Conservation (phyloP, 1,140 invertebrate genomes). For the Akabosia matsudoensis region DNA sequence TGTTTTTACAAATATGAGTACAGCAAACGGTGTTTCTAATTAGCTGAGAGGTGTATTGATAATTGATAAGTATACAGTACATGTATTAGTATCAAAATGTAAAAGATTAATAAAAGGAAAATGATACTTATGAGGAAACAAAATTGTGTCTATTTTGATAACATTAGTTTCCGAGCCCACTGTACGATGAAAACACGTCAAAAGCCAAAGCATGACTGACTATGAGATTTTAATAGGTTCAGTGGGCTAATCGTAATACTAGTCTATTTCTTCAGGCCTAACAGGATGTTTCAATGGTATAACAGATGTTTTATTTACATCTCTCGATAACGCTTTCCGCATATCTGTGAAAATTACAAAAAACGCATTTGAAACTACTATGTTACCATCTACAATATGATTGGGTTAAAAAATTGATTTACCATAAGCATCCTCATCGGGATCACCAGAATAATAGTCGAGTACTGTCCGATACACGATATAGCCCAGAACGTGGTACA, state of each 20-base stretch:
- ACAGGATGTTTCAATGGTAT: slow-evolving; percentile 91
- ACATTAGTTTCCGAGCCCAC: too few relatives aligned
- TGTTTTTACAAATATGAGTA: too few relatives aligned
- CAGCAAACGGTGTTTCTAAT: too few relatives aligned
- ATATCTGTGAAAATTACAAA: slow-evolving; percentile 78
- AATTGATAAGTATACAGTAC: too few relatives aligned
- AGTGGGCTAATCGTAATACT: slow-evolving; percentile 44
- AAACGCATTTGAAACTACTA: neutral
- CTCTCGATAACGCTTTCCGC: slow-evolving; percentile 92
- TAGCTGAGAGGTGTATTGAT: too few relatives aligned
- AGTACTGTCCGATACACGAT: slow-evolving; percentile 92
- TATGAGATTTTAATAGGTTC: too few relatives aligned
- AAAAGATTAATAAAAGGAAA: too few relatives aligned
- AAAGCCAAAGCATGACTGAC: too few relatives aligned
- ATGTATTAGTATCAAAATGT: too few relatives aligned
- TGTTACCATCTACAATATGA: slow-evolving; percentile 28
- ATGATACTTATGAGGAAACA: too few relatives aligned
- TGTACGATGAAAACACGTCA: too few relatives aligned
- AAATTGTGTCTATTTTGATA: too few relatives aligned
- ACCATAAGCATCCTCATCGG: slow-evolving; percentile 99
- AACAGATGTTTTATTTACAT: slow-evolving; percentile 87
- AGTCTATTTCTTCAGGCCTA: slow-evolving; percentile 91
- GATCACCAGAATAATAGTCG: slow-evolving; percentile 95
- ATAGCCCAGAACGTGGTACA: slow-evolving; percentile 97
- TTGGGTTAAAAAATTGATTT: slow-evolving; percentile 48